phyloP scores from a whole-genome alignment of 2,113 vertebrate genomes.

The Heterotis niloticus region DNA sequence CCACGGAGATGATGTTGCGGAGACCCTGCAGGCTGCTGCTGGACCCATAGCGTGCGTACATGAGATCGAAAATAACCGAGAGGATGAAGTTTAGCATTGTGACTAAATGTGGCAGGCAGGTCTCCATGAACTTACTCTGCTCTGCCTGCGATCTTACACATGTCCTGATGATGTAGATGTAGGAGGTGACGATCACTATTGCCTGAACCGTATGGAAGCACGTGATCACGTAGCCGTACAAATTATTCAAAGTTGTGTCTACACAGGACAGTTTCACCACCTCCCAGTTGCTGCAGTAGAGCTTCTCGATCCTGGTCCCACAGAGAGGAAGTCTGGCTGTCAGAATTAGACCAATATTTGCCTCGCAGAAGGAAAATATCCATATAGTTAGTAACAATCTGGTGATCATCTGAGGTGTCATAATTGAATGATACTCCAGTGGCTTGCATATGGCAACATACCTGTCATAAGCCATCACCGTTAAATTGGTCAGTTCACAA shows the following conservation, averaged over 20 bases:
- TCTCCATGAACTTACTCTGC: conserved; percentile 36
- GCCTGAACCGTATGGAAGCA: too few relatives aligned
- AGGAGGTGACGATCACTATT: not conserved
- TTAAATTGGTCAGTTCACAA: not conserved
- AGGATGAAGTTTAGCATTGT: conserved; percentile 24
- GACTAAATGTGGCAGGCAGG: conserved; percentile 22
- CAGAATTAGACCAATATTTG: not conserved
- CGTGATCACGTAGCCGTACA: not conserved
- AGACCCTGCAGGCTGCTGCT: conserved; percentile 21
- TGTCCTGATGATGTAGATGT: conserved; percentile 1
- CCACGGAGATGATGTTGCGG: conserved; percentile 2
- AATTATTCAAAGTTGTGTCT: not conserved
- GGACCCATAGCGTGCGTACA: conserved; percentile 44
- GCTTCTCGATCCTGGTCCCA: not conserved
- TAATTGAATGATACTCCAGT: not conserved
- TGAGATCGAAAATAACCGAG: conserved; percentile 36
- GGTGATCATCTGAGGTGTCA: not conserved
- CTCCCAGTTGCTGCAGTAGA: not conserved
- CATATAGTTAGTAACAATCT: not conserved
- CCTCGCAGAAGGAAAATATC: not conserved
- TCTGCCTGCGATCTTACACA: conserved; percentile 26
- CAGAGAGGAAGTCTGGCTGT: not conserved
- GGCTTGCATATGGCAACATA: too few relatives aligned
- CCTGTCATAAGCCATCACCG: not conserved
- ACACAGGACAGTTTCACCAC: not conserved